Conservation (phyloP, 2,797 vertebrate genomes). For the Rhabdomys pumilio region DNA sequence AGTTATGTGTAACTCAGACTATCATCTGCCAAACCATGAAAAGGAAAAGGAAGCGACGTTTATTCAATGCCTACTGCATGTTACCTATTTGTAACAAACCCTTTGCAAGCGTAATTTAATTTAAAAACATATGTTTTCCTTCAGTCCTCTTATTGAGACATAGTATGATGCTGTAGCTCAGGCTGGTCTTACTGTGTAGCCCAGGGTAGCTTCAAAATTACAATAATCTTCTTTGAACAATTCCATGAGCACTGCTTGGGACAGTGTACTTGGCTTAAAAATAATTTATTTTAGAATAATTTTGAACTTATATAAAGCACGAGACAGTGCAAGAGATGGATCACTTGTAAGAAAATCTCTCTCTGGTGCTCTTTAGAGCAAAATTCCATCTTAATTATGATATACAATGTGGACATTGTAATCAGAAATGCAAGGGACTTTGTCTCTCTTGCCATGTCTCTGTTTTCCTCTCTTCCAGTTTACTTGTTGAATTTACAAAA, state of each 20-base stretch:
- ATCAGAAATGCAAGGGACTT: not conserved
- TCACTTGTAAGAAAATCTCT: too few species aligned
- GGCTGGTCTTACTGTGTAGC: not conserved
- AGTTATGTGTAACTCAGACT: conserved; percentile 2
- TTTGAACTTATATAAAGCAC: not conserved
- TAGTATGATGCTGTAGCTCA: not conserved
- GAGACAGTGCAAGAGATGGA: not conserved
- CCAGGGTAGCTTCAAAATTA: not conserved
- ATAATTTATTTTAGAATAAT: not conserved
- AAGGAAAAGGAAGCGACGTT: not conserved
- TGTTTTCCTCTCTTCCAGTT: not conserved
- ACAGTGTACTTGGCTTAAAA: not conserved
- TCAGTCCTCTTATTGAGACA: not conserved
- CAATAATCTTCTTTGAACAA: not conserved
- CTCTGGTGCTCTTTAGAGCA: not conserved
- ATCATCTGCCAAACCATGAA: not conserved
- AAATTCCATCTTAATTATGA: not conserved
- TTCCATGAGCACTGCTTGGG: rapidly evolving
- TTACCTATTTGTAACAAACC: not conserved
- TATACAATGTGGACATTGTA: not conserved
- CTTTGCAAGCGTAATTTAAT: not conserved
- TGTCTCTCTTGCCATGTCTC: not conserved
- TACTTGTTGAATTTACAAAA: not conserved
- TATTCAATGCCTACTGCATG: conserved; percentile 24
- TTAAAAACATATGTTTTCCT: not conserved